Evolutionary conservation across 1,140 invertebrate species (phyloP), one percentile per base, ranked within the genome.

Genomic region (Chironomus tepperi): DNA sequence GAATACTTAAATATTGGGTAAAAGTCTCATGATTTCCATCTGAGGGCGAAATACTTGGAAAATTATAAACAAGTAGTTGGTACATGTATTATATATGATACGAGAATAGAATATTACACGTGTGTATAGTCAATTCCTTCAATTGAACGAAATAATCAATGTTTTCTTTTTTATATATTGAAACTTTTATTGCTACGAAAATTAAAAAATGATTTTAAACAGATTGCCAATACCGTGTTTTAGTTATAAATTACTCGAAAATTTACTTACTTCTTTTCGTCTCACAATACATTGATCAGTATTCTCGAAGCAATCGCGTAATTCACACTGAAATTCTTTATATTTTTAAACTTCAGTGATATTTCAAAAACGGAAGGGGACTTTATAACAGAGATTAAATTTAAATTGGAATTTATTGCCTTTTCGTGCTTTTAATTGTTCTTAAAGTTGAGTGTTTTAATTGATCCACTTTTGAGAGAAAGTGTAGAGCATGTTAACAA

Each of bases 141-240:
- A n/a, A 57, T 57, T 12, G 47, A 57, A 57, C 9, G 9, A 57
- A 12, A 12, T 57, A 19, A 70, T 70, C 18, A 7, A 19, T 21
- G 65, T 19, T 70, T 70, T 16, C 43, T 67, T n/a, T 57, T 12
- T 18, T 70, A 70, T 70, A 70, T 70, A 70, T 70, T 70, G 65
- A 70, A 70, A 18, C 19, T 70, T 70, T 70, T 70, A 70, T 70
- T 70, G 18, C 65, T 18, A 70, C 3, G 65, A 70, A 70, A 70
- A 70, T 70, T 70, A 19, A 70, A 70, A 70, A 70, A 70, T 70
- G 65, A 70, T 70, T 70, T 70, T 70, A 70, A 70, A 70, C 65
- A 70, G 65, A 70, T 21, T 70, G 16, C 19, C 65, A 19, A 2
- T 19, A 7, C 19, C 16, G 10, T 70, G 65, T 70, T 70, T 70